A percentile compares a stretch with the other conserved stretches of the same genome.
phyloP scores from a whole-genome alignment of 2,113 vertebrate genomes.

The Oceanites oceanicus region DNA sequence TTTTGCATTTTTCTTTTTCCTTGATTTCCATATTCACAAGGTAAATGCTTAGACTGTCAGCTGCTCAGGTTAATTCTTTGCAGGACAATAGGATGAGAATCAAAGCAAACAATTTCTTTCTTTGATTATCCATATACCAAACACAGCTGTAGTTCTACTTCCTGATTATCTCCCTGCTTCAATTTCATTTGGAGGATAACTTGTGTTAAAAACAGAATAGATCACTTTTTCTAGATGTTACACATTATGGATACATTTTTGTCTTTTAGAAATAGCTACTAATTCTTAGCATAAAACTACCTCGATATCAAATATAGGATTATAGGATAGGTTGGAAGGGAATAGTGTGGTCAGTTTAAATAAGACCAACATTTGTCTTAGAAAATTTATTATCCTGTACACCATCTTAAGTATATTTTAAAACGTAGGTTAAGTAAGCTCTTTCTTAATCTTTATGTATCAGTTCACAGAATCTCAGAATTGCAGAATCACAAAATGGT shows the following conservation, averaged over 20 bases:
- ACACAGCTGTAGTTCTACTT: constrained; percentile 25
- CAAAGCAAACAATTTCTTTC: constrained; percentile 41
- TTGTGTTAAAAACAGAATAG: neutral
- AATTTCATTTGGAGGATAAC: constrained; percentile 25
- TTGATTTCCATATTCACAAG: neutral
- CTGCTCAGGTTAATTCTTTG: neutral
- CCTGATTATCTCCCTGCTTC: constrained; percentile 21
- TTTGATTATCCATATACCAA: constrained; percentile 13
- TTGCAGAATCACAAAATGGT: neutral
- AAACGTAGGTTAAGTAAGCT: neutral
- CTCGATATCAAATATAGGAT: neutral
- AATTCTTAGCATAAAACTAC: neutral
- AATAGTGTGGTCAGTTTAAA: neutral
- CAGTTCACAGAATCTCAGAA: neutral
- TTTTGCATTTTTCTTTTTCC: neutral
- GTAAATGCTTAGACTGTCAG: neutral
- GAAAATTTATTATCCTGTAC: neutral
- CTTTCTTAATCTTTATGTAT: neutral
- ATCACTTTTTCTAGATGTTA: neutral
- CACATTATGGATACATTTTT: neutral
- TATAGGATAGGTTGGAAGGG: neutral
- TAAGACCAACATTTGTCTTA: neutral
- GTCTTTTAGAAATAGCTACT: neutral
- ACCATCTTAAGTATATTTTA: neutral
- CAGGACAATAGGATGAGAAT: constrained; percentile 3